Evolutionary conservation across 1,140 invertebrate species (phyloP).

Genomic region (Drosophila funebris): DNA sequence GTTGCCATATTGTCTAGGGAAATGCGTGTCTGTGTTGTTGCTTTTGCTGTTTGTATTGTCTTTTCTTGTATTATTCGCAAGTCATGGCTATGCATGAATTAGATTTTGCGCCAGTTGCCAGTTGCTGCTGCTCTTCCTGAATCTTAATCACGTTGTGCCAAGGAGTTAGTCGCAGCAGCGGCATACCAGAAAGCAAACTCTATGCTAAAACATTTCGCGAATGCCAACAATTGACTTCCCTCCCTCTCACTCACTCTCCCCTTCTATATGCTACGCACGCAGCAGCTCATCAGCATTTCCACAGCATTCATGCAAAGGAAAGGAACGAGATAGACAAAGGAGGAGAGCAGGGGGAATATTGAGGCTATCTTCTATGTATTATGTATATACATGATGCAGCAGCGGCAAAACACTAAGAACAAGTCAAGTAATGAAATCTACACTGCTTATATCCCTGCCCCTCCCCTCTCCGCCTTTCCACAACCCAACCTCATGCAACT

Average conservation of each 20-base stretch:
- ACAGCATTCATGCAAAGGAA: neutral
- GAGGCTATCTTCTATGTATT: conserved; percentile 6
- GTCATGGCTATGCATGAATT: conserved; percentile 59
- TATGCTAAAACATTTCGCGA: conserved; percentile 38
- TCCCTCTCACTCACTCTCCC: neutral
- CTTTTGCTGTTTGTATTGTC: conserved; percentile 16
- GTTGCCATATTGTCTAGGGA: conserved; percentile 55
- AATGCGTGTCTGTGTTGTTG: conserved; percentile 40
- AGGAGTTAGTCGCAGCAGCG: conserved; percentile 43
- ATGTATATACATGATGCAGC: neutral
- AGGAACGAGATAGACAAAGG: neutral
- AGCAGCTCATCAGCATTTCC: conserved; percentile 33
- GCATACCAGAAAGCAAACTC: neutral
- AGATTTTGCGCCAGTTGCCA: conserved; percentile 45
- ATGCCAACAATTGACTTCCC: conserved; percentile 34
- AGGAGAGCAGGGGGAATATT: neutral
- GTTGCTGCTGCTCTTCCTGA: conserved; percentile 24
- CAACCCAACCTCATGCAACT: neutral
- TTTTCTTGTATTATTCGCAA: conserved; percentile 44
- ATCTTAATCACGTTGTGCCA: conserved; percentile 59
- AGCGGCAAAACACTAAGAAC: conserved; percentile 5
- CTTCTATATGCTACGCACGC: neutral
- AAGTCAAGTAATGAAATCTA: conserved; percentile 22
- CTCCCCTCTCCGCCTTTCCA: neutral
- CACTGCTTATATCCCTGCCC: neutral